Base-by-base conservation (phyloP, 2,113 vertebrate species). In the Cygnus buccinator region DNA sequence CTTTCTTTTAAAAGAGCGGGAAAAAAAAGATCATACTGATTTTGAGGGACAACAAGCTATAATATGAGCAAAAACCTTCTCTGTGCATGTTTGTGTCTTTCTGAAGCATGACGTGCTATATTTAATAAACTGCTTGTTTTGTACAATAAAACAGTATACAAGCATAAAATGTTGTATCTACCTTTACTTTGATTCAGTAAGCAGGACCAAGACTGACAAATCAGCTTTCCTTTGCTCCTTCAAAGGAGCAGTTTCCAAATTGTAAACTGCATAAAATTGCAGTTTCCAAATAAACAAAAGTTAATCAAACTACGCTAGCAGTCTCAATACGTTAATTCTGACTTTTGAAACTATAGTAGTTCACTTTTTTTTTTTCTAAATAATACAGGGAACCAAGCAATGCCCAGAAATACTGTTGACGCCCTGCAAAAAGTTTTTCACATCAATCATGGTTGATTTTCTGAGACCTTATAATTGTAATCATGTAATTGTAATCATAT, bases 111-210 rank as follows among this genome's bases (percentile, higher is more conserved):
- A 55, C 28, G n/a, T 92, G 41, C 19, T 86, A 1, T 80, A 81
- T 90, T 88, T 81, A 88, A 90, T 92, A 89, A 84, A 92, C 57
- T 48, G 37, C 28, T 90, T 88, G 26, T 72, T 97, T 95, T 80
- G 21, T 84, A 91, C n/a, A 92, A 70, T 93, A 89, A 90, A 96
- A 35, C 21, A 67, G 15, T 43, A 20, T 80, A 89, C 41, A 78
- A 77, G 9, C 14, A 20, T 57, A 41, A 52, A 79, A 33, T 43
- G 13, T 55, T 43, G 7, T 66, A 80, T 28, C 71, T 78, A 29
- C 33, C 20, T 70, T 84, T 71, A 17, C 74, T 83, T 94, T 91
- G 54, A 54, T 31, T 18, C 89, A 77, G 54, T 35, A 94, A 84
- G 54, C 28, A 82, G 33, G 54, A 62, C 25, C 14, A 39, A 75